Conservation (phyloP, 2,888 invertebrate genomes). For the Philereme vetulata region DNA sequence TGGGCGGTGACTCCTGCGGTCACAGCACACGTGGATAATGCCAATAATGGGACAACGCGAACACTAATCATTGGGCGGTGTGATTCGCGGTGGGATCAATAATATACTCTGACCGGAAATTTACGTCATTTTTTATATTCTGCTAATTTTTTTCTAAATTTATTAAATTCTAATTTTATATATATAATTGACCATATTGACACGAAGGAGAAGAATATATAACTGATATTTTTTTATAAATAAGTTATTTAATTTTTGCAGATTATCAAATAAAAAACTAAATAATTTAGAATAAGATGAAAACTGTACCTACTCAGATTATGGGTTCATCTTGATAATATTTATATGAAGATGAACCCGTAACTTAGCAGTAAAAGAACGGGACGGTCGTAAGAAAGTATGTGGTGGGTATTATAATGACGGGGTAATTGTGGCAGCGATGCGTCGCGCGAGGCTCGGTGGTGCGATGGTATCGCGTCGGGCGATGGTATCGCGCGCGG, state of each 20-base stretch:
- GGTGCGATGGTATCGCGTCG: constrained; percentile 14
- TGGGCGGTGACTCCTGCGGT: constrained; percentile 18
- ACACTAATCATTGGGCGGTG: constrained; percentile 14
- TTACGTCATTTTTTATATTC: constrained; percentile 4
- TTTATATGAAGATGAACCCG: no score
- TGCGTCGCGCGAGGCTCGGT: neutral
- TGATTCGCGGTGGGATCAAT: constrained; percentile 5
- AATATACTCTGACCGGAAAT: constrained; percentile 6
- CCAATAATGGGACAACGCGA: constrained; percentile 6
- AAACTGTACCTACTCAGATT: no score
- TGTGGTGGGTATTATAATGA: constrained; percentile 13
- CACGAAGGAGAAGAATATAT: no score
- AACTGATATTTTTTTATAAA: no score
- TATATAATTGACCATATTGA: no score
- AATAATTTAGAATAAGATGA: no score
- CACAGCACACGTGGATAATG: constrained; percentile 11
- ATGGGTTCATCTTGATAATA: no score
- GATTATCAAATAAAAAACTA: no score
- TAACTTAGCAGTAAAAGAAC: no score
- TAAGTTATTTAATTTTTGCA: no score
- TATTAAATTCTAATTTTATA: no score
- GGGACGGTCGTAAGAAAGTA: neutral
- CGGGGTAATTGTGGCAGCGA: constrained; percentile 14
- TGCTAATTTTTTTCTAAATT: neutral
- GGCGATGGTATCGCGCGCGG: constrained; percentile 20